Base-by-base conservation (phyloP, 2,888 invertebrate genomes). In the Seira musarum region DNA sequence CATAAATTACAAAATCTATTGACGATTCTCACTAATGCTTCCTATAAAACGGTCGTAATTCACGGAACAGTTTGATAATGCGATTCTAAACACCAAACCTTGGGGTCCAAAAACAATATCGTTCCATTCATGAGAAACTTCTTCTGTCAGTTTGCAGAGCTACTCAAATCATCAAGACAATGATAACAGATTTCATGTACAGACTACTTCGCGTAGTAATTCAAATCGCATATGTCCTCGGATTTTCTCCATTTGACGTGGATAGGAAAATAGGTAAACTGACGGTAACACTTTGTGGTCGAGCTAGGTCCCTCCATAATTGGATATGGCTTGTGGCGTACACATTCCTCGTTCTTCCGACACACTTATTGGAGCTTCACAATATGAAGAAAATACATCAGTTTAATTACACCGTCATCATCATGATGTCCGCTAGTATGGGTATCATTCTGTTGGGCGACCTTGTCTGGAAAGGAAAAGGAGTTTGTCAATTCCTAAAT, bases 251-350 rank as follows among this genome's bases (percentile, higher is more conserved):
- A 10, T 63, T 68, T 15, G 49, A 61, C 3, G 15, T 68, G 3
- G 30, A 68, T 46, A 17, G n/a, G 2, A 63, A 40, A 21, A 3
- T 40, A 13, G 57, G 63, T 21, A 49, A 53, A 46, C 1, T 65
- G 1, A 22, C 22, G n/a, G 30, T 68, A 3, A 22, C 19, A 15
- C 25, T 63, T 19, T 68, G 63, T 35, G 24, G 49, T 8, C n/a
- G 30, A 57, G 67, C 68, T 8, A 1, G 68, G 6, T 61, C 75
- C 1, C 2, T 75, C 19, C 67, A 67, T 24, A 67, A 60, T n/a
- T 61, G 46, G 68, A 35, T 25, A 10, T 75, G 75, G 75, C 46
- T 67, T n/a, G 63, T 68, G 6, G 75, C 75, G 2, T 75, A 75
- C 17, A 40, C 63, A 1, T 46, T 15, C 8, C 10, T 75, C 15